These are phyloP conservation scores for Tupiocoris notatus DNA, from an alignment of 2,888 invertebrate genomes.

Conservation along the genomic window DNA sequence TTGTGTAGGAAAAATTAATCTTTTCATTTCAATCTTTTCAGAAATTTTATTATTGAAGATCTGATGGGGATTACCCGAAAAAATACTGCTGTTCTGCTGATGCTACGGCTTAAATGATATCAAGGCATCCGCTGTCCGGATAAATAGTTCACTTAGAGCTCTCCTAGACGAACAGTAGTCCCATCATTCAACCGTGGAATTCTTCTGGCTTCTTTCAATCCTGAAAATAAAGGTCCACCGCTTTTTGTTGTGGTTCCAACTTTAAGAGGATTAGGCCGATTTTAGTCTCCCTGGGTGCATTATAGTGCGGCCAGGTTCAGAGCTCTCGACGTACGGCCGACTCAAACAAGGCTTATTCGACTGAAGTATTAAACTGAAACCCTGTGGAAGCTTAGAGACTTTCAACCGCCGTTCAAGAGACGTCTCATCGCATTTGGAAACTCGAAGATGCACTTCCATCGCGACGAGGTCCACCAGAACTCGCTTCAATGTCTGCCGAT, in stretches of 20 bases:
- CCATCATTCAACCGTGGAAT: background rate
- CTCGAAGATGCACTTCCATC: background rate
- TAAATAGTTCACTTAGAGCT: too few species aligned
- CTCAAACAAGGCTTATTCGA: background rate
- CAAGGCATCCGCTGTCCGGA: too few species aligned
- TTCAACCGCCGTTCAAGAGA: background rate
- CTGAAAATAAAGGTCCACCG: constrained; percentile 8
- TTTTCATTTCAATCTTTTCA: too few species aligned
- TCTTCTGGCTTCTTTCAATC: background rate
- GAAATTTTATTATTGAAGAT: too few species aligned
- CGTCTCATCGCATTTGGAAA: background rate
- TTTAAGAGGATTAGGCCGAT: constrained; percentile 30
- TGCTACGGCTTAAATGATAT: too few species aligned
- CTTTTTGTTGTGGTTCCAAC: constrained; percentile 35
- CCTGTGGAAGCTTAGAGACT: background rate
- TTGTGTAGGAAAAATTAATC: too few species aligned
- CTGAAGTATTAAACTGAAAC: background rate
- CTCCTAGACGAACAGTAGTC: too few species aligned
- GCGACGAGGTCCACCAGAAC: background rate
- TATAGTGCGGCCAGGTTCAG: too few species aligned
- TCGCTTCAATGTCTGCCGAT: background rate
- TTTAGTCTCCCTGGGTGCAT: constrained; percentile 17
- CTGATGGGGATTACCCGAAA: too few species aligned
- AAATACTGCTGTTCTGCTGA: too few species aligned
- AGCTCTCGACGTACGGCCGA: too few species aligned